Percentiles rank a stretch among this genome's conserved stretches.
These are phyloP conservation scores for Limonius californicus DNA, from an alignment of 1,140 invertebrate species.

Conservation along the genomic window DNA sequence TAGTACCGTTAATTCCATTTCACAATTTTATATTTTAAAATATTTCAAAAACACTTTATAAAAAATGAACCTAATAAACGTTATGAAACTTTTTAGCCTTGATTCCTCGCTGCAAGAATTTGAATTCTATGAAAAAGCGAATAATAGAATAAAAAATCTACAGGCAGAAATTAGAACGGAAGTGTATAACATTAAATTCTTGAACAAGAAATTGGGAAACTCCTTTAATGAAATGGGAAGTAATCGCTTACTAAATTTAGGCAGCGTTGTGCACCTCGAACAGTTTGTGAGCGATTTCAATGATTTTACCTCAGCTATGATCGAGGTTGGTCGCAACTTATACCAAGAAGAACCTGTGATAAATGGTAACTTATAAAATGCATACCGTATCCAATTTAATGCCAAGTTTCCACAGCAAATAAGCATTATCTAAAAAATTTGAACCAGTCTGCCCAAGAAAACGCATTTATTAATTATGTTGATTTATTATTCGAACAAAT, in stretches of 20 bases:
- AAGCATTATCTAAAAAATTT: background rate
- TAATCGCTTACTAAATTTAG: no score
- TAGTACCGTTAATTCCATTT: no score
- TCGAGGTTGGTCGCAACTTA: background rate
- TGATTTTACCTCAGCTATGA: background rate
- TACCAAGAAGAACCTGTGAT: background rate
- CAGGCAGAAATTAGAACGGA: slow-evolving; percentile 1
- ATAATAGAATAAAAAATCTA: slow-evolving; percentile 1
- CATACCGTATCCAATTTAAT: no score
- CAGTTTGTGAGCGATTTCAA: background rate
- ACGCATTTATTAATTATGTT: background rate
- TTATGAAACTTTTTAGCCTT: slow-evolving; percentile 15
- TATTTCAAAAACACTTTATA: no score
- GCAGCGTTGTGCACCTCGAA: background rate
- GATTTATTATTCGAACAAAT: background rate
- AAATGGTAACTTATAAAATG: background rate
- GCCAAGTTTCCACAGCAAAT: no score
- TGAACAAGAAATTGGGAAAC: slow-evolving; percentile 4
- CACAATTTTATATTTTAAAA: no score
- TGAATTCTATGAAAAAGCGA: slow-evolving; percentile 10
- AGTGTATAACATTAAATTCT: background rate
- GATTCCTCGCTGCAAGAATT: slow-evolving; percentile 17
- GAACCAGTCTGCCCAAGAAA: background rate
- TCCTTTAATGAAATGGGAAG: background rate
- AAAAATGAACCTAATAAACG: no score